phyloP scores from a whole-genome alignment of 1,140 invertebrate species.

The Asobara japonica region DNA sequence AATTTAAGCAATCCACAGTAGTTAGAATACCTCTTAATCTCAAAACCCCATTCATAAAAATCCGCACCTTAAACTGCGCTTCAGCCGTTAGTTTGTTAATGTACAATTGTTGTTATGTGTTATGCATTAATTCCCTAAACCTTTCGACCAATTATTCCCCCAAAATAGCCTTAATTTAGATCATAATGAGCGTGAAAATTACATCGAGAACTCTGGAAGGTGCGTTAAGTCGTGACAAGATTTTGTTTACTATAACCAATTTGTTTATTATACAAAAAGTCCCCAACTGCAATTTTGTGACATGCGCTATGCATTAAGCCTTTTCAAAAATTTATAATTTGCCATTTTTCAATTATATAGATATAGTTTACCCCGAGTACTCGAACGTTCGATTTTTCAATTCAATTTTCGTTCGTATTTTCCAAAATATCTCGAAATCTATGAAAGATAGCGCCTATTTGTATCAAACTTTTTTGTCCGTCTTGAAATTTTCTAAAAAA shows the following conservation, averaged over 20 bases:
- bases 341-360: no score
- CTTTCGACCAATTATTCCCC: background rate
- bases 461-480: no score
- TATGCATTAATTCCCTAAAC: background rate
- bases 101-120: background rate
- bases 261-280: slow-evolving; percentile 10
- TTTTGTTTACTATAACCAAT: slow-evolving; percentile 54
- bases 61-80: slow-evolving; percentile 15
- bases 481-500: no score
- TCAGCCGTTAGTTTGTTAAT: background rate
- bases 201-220: slow-evolving; percentile 66
- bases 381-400: no score
- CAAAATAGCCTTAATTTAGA: background rate
- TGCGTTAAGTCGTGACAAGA: slow-evolving; percentile 69
- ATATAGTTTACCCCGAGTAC: background rate
- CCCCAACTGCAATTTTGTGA: background rate
- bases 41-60: background rate
- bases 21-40: slow-evolving; percentile 40
- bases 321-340: no score
- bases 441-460: no score
- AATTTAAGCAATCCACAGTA: slow-evolving; percentile 20
- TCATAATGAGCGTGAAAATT: slow-evolving; percentile 35
- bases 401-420: no score
- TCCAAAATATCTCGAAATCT: no score
- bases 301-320: slow-evolving; percentile 28